A percentile compares a stretch with the other conserved stretches of the same genome.
Evolutionary conservation across 92 coral and sea anemone species (phyloP).

Genomic region (Plumapathes pennacea): DNA sequence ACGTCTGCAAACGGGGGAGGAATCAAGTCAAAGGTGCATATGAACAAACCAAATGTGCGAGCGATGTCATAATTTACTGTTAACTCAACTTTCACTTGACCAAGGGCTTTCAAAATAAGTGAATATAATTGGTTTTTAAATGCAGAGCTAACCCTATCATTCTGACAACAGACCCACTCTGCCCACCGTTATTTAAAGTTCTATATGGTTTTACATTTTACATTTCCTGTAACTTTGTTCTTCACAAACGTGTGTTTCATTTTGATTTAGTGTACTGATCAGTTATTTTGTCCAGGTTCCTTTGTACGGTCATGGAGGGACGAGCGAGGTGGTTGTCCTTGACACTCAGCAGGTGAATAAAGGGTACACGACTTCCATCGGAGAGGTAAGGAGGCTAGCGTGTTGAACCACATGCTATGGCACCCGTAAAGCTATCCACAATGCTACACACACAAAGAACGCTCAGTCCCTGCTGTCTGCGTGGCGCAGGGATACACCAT

Average conservation of each 20-base stretch:
- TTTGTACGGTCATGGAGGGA: slow-evolving; percentile 94
- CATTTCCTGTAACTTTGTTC: too few species aligned
- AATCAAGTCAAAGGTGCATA: slow-evolving; percentile 76
- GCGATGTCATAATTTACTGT: too few species aligned
- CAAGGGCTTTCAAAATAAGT: background rate
- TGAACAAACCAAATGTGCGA: background rate
- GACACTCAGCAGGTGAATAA: slow-evolving; percentile 85
- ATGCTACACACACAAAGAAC: too few species aligned
- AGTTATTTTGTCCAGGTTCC: slow-evolving; percentile 63
- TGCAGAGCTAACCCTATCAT: background rate
- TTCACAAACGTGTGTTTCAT: too few species aligned
- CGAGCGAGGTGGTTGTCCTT: slow-evolving; percentile 74
- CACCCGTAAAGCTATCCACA: too few species aligned
- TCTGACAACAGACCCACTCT: background rate
- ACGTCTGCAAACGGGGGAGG: slow-evolving; percentile 49
- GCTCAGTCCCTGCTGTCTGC: too few species aligned
- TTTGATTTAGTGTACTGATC: background rate
- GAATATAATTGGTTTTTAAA: background rate
- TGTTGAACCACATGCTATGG: too few species aligned
- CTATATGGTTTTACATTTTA: too few species aligned
- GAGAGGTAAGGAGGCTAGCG: slow-evolving; percentile 76
- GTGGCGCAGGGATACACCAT: too few species aligned
- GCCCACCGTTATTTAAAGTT: too few species aligned
- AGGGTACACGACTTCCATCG: slow-evolving; percentile 76
- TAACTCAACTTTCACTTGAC: background rate